These are phyloP conservation scores for Odiellus spinosus DNA, from an alignment of 2,888 invertebrate species.

Conservation along the genomic window DNA sequence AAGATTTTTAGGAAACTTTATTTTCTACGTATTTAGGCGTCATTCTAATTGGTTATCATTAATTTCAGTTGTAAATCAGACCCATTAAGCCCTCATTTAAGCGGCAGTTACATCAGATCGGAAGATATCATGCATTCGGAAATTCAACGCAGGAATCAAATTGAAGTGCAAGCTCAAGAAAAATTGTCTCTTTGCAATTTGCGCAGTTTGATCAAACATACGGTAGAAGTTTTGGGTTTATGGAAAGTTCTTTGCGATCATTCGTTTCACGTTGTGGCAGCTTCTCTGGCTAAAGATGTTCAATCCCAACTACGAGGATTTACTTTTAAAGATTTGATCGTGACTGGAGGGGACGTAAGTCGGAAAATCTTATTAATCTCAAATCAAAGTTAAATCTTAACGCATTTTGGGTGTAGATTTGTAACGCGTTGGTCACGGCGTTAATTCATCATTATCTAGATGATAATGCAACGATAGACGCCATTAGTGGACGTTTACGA, in stretches of 20 bases:
- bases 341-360: slow-evolving; percentile 59
- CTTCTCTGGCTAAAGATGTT: slow-evolving; percentile 34
- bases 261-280: slow-evolving; percentile 23
- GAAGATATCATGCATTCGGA: no score
- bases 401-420: slow-evolving; percentile 25
- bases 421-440: slow-evolving; percentile 55
- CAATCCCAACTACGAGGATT: slow-evolving; percentile 41
- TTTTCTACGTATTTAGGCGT: no score
- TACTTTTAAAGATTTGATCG: slow-evolving; percentile 53
- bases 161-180: slow-evolving; percentile 28
- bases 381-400: not conserved
- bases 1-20: slow-evolving; percentile 6
- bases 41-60: not conserved
- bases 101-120: no score
- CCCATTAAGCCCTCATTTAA: no score
- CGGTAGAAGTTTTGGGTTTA: slow-evolving; percentile 75
- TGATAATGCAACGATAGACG: slow-evolving; percentile 86
- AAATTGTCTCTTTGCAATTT: slow-evolving; percentile 23
- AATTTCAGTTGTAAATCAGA: not conserved
- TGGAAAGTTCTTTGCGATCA: slow-evolving; percentile 53
- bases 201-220: slow-evolving; percentile 27
- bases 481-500: slow-evolving; percentile 68
- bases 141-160: no score
- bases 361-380: not conserved
- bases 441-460: slow-evolving; percentile 77